These are phyloP conservation scores for Lydus trimaculatus DNA, from an alignment of 2,888 invertebrate species.

Conservation along the genomic window DNA sequence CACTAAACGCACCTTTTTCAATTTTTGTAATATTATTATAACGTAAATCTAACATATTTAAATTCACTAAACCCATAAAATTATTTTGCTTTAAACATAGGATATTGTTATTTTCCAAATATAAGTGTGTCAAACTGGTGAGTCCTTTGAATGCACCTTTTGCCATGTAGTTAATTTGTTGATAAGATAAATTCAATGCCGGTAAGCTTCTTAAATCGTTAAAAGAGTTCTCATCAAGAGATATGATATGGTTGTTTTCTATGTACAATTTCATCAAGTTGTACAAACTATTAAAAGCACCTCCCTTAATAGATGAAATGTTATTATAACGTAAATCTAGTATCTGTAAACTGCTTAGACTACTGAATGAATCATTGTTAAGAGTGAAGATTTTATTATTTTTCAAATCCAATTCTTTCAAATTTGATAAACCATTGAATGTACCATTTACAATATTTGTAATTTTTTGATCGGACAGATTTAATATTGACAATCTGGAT, in stretches of 20 bases:
- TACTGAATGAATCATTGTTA: no score
- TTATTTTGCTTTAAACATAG: neutral
- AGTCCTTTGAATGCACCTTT: neutral
- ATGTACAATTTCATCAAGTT: constrained; percentile 9
- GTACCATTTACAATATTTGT: neutral
- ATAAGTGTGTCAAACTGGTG: no score
- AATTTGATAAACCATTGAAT: no score
- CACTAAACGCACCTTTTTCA: constrained; percentile 3
- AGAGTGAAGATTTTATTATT: no score
- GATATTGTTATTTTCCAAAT: no score
- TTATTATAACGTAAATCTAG: neutral
- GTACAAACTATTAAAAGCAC: neutral
- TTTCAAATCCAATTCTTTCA: no score
- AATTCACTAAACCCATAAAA: neutral
- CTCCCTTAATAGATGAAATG: neutral
- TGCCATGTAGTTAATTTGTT: neutral
- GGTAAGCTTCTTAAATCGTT: neutral
- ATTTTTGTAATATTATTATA: constrained; percentile 10
- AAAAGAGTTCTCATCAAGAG: neutral
- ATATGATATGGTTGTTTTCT: constrained; percentile 10
- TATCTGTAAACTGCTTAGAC: no score
- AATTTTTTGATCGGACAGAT: constrained; percentile 11
- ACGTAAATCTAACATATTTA: neutral
- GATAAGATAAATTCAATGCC: neutral
- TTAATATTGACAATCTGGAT: constrained; percentile 1